phyloP scores from a whole-genome alignment of 2,113 vertebrate species.

The Phalacrocorax carbo region DNA sequence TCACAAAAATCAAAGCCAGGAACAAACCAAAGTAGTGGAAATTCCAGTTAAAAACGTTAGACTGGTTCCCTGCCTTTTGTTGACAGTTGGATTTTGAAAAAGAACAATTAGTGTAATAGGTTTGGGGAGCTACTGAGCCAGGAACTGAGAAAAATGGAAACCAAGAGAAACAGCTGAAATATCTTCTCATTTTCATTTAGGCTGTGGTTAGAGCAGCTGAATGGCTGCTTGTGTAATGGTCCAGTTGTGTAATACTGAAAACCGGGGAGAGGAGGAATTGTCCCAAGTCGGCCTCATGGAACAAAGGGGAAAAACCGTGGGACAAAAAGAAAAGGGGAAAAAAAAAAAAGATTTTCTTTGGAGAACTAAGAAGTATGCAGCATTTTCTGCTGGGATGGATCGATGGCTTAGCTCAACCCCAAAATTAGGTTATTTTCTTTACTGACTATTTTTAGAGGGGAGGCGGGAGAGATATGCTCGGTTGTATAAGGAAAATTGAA shows the following conservation, averaged over 20 bases:
- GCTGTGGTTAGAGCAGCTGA: slow-evolving; percentile 44
- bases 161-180: slow-evolving; percentile 48
- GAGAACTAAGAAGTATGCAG: neutral
- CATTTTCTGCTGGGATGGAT: neutral
- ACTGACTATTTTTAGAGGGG: neutral
- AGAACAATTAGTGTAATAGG: slow-evolving; percentile 48
- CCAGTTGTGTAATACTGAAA: slow-evolving; percentile 52
- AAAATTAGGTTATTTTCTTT: slow-evolving; percentile 38
- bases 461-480: neutral
- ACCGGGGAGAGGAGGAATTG: slow-evolving; percentile 23
- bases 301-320: slow-evolving; percentile 3
- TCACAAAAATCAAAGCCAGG: slow-evolving; percentile 29
- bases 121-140: slow-evolving; percentile 56
- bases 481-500: slow-evolving; percentile 19
- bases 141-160: slow-evolving; percentile 56
- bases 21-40: neutral
- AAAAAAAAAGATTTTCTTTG: neutral
- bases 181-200: slow-evolving; percentile 48
- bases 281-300: slow-evolving; percentile 36
- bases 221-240: slow-evolving; percentile 13
- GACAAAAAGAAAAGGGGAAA: neutral
- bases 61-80: slow-evolving; percentile 40
- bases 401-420: neutral
- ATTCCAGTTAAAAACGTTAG: slow-evolving; percentile 1
- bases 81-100: slow-evolving; percentile 27